These are phyloP conservation scores for Enteromius thamalakanensis DNA, from an alignment of 2,797 vertebrate genomes.

Conservation along the genomic window DNA sequence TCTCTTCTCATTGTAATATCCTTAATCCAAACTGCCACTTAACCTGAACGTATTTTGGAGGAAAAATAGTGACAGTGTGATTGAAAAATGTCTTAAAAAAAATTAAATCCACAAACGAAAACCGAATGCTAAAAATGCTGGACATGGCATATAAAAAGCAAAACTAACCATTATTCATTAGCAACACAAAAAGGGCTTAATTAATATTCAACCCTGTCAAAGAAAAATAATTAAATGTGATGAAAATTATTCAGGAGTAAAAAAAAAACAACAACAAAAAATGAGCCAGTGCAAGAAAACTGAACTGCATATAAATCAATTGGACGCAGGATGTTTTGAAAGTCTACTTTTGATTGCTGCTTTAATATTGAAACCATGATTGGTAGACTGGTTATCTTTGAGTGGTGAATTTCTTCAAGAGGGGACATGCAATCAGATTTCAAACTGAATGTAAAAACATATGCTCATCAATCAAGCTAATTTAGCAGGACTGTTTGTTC, in stretches of 20 bases:
- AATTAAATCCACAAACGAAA: not conserved
- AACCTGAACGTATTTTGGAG: conserved; percentile 1
- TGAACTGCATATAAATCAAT: conserved; percentile 36
- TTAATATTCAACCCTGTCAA: conserved; percentile 28
- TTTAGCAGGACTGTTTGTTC: not conserved
- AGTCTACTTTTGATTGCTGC: conserved; percentile 26
- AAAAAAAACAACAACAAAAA: not conserved
- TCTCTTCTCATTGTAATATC: conserved; percentile 2
- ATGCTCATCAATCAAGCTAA: conserved; percentile 20
- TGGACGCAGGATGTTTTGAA: conserved; percentile 17
- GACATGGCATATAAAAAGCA: not conserved
- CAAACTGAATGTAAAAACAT: conserved; percentile 20
- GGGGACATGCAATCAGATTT: conserved; percentile 20
- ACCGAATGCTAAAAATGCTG: not conserved
- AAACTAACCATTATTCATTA: conserved; percentile 23
- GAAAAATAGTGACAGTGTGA: not conserved
- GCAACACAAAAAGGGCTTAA: conserved; percentile 39
- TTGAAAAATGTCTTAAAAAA: conserved; percentile 11
- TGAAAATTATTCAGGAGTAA: conserved; percentile 34
- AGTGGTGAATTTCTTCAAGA: conserved; percentile 23
- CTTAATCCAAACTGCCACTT: conserved; percentile 19
- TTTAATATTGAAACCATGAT: conserved; percentile 31
- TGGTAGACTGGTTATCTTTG: conserved; percentile 15
- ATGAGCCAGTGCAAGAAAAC: conserved; percentile 12
- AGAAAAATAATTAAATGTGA: conserved; percentile 25